Evolutionary conservation across 2,113 vertebrate species (phyloP), one percentile per base, ranked within the genome.

Genomic region (Cyprinodon tularosa): DNA sequence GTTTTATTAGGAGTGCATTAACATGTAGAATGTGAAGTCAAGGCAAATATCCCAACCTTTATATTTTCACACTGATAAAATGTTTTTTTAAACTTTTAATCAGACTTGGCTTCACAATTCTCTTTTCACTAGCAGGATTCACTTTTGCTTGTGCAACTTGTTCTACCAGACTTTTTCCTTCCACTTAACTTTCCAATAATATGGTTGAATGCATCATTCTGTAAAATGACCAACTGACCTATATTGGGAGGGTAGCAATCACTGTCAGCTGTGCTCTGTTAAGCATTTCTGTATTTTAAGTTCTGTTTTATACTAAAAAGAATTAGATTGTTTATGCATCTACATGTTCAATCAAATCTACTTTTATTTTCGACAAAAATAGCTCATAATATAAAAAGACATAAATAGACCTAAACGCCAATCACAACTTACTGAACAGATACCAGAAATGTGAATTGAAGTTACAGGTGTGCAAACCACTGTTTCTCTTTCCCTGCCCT

Each of bases 401-500:
- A 48, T 3, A 15, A 48, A 48, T 1, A 53, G 0, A 53, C 8
- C 14, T 20, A 53, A 53, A 53, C 48, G 48, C 17, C 20, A 20
- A 57, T n/a, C 17, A 20, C n/a, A 20, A 14, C 6, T n/a, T n/a
- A 57, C 12, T 45, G n/a, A 57, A 57, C n/a, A 20, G n/a, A 57
- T 6, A 20, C 50, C 20, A 20, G 50, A 7, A 57, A 7, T 57
- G 50, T 45, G 9, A 2, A 20, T 0, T 53, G 37, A 63, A 64
- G 62, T 66, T 70, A 4, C 8, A 29, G 40, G 39, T 66, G 67
- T 14, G 15, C 64, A 42, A 63, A 36, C 53, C 2, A 1, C 38
- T 42, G 47, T 12, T 70, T 65, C 11, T 44, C 38, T 62, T 62
- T 48, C 17, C 76, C 73, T 22, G 91, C 91, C 67, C 84, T 10